These are phyloP conservation scores for Prunella fulvescens DNA, from an alignment of 2,113 vertebrate genomes.

Conservation along the genomic window DNA sequence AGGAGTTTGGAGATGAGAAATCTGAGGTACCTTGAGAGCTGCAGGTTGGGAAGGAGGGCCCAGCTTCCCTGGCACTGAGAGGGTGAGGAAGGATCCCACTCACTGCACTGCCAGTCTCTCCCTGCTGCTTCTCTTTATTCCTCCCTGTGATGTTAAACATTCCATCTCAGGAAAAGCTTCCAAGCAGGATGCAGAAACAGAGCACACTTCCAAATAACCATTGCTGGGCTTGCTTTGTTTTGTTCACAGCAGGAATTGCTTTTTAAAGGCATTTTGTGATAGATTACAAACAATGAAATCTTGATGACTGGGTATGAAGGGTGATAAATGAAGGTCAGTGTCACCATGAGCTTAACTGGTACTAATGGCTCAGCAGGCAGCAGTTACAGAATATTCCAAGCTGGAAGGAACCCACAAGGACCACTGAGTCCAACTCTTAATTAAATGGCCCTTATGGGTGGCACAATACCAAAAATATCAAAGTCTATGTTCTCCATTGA, in stretches of 20 bases:
- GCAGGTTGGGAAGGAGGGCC: neutral
- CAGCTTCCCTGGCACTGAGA: neutral
- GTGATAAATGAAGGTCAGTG: neutral
- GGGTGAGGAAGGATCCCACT: accelerated
- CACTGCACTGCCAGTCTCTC: neutral
- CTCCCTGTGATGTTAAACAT: neutral
- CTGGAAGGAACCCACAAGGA: neutral
- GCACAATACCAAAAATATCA: neutral
- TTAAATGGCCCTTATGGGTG: neutral
- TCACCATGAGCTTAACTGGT: neutral
- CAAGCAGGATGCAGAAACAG: neutral
- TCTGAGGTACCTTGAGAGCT: neutral
- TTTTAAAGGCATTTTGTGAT: neutral
- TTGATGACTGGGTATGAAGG: neutral
- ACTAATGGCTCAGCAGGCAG: neutral
- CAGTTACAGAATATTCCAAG: neutral
- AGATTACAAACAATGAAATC: neutral
- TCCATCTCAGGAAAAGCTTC: neutral
- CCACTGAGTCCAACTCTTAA: neutral
- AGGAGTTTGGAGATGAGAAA: neutral
- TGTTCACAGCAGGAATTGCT: neutral
- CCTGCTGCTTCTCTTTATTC: neutral
- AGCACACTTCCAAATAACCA: neutral
- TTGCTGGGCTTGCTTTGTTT: neutral
- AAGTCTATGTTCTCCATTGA: neutral